A percentile compares a stretch with the other conserved stretches of the same genome.
phyloP scores from a whole-genome alignment of 2,113 vertebrate species.

The Dryoscopus gambensis region DNA sequence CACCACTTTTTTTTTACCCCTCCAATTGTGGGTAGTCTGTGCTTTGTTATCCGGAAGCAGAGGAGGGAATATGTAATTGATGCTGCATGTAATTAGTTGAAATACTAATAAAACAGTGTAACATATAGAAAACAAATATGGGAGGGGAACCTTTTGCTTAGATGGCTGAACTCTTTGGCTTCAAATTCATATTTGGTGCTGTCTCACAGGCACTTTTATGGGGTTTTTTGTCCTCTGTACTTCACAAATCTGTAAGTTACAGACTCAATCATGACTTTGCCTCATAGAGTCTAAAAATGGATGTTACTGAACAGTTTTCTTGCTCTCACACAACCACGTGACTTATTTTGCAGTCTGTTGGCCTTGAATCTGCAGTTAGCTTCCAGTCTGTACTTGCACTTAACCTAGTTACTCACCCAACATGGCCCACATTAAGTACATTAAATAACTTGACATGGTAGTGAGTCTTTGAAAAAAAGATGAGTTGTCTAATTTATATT shows the following conservation, averaged over 20 bases:
- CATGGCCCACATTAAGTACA: fast-evolving
- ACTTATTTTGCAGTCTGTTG: not conserved
- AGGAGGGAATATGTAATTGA: not conserved
- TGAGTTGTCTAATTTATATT: not conserved
- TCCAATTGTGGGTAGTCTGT: not conserved
- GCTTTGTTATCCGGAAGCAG: not conserved
- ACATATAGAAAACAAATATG: not conserved
- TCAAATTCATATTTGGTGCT: not conserved
- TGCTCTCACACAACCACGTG: not conserved
- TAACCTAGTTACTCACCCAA: not conserved
- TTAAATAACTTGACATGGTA: not conserved
- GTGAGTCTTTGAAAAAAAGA: not conserved
- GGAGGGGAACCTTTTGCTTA: not conserved
- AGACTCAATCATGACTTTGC: not conserved
- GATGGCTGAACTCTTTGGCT: not conserved
- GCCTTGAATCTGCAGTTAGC: not conserved
- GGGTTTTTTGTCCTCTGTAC: not conserved
- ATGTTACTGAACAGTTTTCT: not conserved
- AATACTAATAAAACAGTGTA: not conserved
- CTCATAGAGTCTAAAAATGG: not conserved
- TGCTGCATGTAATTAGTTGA: not conserved
- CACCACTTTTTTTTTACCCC: not conserved
- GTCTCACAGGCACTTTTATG: not conserved
- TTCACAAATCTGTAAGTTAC: not conserved
- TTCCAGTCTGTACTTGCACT: not conserved